Base-by-base conservation (phyloP, 2,113 vertebrate genomes). In the Oncorhynchus keta region DNA sequence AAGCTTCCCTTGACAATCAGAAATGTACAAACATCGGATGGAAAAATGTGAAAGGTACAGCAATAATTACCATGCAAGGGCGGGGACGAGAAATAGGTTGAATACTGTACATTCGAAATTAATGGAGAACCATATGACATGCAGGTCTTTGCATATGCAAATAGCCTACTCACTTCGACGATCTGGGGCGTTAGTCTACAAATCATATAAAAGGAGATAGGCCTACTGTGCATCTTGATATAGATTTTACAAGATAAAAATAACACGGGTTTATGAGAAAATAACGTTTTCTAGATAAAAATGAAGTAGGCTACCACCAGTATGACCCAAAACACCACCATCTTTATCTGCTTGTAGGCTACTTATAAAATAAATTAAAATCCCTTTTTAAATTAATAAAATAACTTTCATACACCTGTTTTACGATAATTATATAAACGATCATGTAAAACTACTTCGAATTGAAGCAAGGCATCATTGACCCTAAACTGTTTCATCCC, bases 391-490 rank as follows among this genome's bases (percentile, higher is more conserved):
- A 28, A 28, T 26, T 26, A 28, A 28, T 3, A 28, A 28, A 28
- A 3, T 3, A 57, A 18, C 39, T 11, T 3, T 24, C 18, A 22
- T 62, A 22, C 59, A 62, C 59, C 59, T 22, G 59, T 62, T 62
- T 62, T 62, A 8, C 39, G 18, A 68, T 20, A n/a, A 18, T 39
- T 8, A 68, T 68, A 35, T 68, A 3, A 16, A 55, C 5, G 4
- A 55, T n/a, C 30, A 35, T 32, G 39, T 75, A 69, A 66, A 84
- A 77, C 73, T 81, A 48, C 39, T 12, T 45, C 76, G 67, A 80
- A 76, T 62, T 62, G 74, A 86, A 74, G 69, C 78, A 16, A 18
- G 78, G 70, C 79, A 79, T 85, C 81, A 69, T 76, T 73, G 74
- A 77, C 67, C 79, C 30, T 65, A 70, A 70, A 74, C 85, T 74